These are phyloP conservation scores for Cladopsammia gracilis DNA, from an alignment of 64 coral and sea anemone genomes.

Conservation along the genomic window DNA sequence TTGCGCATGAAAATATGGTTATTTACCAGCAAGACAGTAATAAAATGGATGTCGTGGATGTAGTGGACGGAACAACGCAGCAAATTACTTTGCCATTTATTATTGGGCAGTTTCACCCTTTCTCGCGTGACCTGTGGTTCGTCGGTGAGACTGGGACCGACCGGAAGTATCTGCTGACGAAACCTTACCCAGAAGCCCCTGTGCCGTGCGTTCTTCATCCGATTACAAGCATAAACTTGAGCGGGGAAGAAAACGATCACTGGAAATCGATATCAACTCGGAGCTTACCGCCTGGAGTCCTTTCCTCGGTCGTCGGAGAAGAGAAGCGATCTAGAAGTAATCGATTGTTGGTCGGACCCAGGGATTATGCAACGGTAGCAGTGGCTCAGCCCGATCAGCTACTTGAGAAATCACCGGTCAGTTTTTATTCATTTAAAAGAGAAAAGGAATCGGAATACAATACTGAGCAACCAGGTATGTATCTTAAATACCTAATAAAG, in stretches of 20 bases:
- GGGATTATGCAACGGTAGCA: constrained; percentile 84
- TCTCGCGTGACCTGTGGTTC: constrained; percentile 93
- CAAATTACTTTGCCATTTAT: constrained; percentile 95
- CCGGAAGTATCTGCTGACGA: constrained; percentile 87
- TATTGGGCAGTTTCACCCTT: constrained; percentile 92
- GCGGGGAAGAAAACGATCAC: constrained; percentile 25
- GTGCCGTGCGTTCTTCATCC: constrained; percentile 89
- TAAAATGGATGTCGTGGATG: constrained; percentile 83
- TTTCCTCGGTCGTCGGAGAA: constrained; percentile 59
- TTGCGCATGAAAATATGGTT: constrained; percentile 81
- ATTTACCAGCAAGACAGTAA: constrained; percentile 90
- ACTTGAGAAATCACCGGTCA: constrained; percentile 81
- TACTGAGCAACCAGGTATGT: constrained; percentile 8
- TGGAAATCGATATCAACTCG: constrained; percentile 89
- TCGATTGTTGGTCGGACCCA: constrained; percentile 82
- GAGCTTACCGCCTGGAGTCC: constrained; percentile 24
- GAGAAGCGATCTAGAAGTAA: constrained; percentile 83
- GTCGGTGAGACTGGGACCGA: constrained; percentile 92
- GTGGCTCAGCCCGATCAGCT: constrained; percentile 80
- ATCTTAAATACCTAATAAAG: neutral
- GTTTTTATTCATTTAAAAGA: constrained; percentile 80
- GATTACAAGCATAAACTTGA: constrained; percentile 59
- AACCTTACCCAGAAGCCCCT: constrained; percentile 82
- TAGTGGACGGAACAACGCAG: constrained; percentile 61
- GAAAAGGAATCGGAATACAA: constrained; percentile 4